A percentile compares a stretch with the other conserved stretches of the same genome.
phyloP scores from a whole-genome alignment of 2,113 vertebrate species.

The Elephas maximus region DNA sequence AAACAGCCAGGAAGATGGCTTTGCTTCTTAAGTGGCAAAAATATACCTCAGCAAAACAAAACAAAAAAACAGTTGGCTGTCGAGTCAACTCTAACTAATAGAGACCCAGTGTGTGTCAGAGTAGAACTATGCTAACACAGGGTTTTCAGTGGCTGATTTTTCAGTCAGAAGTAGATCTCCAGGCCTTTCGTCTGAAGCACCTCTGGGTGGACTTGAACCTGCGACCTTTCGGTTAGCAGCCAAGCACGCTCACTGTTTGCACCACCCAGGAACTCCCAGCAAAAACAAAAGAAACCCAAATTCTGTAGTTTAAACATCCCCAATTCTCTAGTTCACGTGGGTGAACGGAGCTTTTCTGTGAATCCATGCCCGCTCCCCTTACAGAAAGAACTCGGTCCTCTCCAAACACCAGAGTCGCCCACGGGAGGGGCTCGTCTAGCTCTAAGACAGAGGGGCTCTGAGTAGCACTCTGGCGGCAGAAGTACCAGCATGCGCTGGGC shows the following conservation, averaged over 20 bases:
- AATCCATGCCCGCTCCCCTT: fast-evolving
- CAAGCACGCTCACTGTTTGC: background rate
- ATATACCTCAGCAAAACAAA: too few relatives aligned
- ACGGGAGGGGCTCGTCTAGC: background rate
- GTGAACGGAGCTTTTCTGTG: fast-evolving
- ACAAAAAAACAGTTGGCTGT: background rate
- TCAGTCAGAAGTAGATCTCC: background rate
- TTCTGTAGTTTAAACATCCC: background rate
- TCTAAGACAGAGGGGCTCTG: background rate
- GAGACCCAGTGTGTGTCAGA: background rate
- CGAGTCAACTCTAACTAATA: background rate
- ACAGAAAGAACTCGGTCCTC: fast-evolving
- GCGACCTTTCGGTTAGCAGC: background rate
- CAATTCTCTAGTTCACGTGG: fast-evolving
- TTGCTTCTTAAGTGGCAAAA: background rate
- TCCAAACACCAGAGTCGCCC: fast-evolving
- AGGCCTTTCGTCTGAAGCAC: background rate
- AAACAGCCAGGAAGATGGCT: background rate
- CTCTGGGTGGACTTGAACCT: background rate
- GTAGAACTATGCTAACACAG: background rate
- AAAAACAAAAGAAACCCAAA: background rate
- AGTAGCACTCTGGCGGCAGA: background rate
- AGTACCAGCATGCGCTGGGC: background rate
- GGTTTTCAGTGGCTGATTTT: background rate
- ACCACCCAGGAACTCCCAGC: background rate